Percentiles rank a stretch among this genome's conserved stretches.
Evolutionary conservation across 2,113 vertebrate species (phyloP).

Genomic region (Ochotona curzoniae): DNA sequence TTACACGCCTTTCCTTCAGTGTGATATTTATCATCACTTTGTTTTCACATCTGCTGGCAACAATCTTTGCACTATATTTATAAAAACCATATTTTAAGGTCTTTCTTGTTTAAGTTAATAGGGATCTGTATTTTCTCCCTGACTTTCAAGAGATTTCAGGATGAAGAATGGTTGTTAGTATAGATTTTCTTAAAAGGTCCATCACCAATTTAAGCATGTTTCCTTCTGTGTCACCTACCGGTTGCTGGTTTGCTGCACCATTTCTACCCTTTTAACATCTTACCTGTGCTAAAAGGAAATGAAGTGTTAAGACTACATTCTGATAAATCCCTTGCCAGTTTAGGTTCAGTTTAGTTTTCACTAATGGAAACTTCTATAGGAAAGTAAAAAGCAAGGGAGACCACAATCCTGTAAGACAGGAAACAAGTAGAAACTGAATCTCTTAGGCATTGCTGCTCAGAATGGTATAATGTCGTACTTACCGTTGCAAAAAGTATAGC

Average conservation of each 20-base stretch:
- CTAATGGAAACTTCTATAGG: not conserved
- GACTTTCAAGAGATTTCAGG: not conserved
- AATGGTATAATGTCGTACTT: too few species aligned
- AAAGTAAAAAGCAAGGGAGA: not conserved
- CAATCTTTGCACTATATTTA: not conserved
- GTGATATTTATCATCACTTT: slow-evolving; percentile 5
- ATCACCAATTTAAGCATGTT: slow-evolving; percentile 14
- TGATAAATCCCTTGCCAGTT: not conserved
- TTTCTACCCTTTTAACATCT: not conserved
- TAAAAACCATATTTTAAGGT: not conserved
- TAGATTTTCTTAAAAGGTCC: not conserved
- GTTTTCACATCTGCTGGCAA: not conserved
- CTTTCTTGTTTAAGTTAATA: slow-evolving; percentile 7
- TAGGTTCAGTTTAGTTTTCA: not conserved
- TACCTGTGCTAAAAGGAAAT: not conserved
- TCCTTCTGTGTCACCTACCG: not conserved
- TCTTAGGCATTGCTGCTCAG: too few species aligned
- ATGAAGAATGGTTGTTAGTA: not conserved
- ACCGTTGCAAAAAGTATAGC: too few species aligned
- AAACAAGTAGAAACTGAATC: too few species aligned
- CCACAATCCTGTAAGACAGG: not conserved
- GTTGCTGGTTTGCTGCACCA: not conserved
- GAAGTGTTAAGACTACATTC: not conserved
- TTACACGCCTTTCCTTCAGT: not conserved
- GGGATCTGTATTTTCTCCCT: not conserved